These are phyloP conservation scores for Hetaerina titia DNA, from an alignment of 2,888 invertebrate genomes.

Conservation along the genomic window DNA sequence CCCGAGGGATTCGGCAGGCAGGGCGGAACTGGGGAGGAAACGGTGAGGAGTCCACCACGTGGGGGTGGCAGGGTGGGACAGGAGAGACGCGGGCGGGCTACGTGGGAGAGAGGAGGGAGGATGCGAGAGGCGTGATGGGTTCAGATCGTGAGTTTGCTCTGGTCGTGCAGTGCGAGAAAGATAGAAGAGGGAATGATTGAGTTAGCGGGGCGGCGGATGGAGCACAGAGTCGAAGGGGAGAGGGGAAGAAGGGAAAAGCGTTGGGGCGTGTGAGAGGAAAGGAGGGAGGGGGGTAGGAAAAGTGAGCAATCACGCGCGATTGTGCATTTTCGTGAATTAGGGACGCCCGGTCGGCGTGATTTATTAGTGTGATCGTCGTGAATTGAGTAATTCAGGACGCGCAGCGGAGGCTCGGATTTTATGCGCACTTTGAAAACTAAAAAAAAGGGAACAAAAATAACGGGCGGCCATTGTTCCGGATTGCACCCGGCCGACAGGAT, in stretches of 20 bases:
- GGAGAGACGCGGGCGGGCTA: background rate
- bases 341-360: slow-evolving; percentile 36
- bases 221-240: background rate
- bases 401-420: slow-evolving; percentile 24
- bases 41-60: background rate
- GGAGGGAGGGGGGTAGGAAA: slow-evolving; percentile 24
- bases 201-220: slow-evolving; percentile 1
- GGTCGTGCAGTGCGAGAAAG: slow-evolving; percentile 26
- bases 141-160: slow-evolving; percentile 36
- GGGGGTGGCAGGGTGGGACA: background rate
- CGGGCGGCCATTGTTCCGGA: background rate
- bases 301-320: slow-evolving; percentile 62
- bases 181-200: slow-evolving; percentile 22
- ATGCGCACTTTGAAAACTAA: slow-evolving; percentile 46
- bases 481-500: slow-evolving; percentile 41
- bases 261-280: background rate
- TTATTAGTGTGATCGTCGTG: slow-evolving; percentile 58
- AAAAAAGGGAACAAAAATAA: background rate
- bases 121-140: background rate
- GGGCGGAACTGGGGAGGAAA: background rate
- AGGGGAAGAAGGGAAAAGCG: background rate
- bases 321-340: slow-evolving; percentile 65
- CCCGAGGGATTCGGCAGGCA: background rate
- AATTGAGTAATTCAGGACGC: slow-evolving; percentile 60
- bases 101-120: background rate